Percentiles rank a stretch among this genome's conserved stretches.
Conservation (phyloP, 2,888 invertebrate species). For the Cheilosia variabilis region DNA sequence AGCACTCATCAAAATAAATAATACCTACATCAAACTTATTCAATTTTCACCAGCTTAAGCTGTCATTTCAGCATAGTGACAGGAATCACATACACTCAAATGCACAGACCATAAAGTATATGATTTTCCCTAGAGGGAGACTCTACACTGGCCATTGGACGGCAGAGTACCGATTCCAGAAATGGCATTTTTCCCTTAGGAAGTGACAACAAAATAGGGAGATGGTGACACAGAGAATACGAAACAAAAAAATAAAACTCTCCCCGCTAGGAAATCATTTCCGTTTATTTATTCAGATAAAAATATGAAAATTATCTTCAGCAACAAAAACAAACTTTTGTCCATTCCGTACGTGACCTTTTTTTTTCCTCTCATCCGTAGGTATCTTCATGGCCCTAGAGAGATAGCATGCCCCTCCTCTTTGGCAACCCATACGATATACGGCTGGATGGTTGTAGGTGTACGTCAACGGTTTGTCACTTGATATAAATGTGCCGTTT, state of each 20-base stretch:
- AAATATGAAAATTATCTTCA: slow-evolving; percentile 71
- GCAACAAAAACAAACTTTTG: slow-evolving; percentile 43
- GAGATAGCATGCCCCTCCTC: slow-evolving; percentile 6
- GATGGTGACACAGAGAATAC: slow-evolving; percentile 1
- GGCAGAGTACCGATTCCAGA: background rate
- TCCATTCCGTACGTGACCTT: slow-evolving; percentile 34
- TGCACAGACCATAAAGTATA: slow-evolving; percentile 58
- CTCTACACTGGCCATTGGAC: slow-evolving; percentile 6
- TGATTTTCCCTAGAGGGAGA: slow-evolving; percentile 39
- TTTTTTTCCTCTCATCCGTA: slow-evolving; percentile 5
- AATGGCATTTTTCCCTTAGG: background rate
- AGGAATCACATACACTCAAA: slow-evolving; percentile 67
- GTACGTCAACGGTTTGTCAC: slow-evolving; percentile 68
- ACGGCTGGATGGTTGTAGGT: slow-evolving; percentile 52
- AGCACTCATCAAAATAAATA: slow-evolving; percentile 35
- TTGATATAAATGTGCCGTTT: slow-evolving; percentile 67
- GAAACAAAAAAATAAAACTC: slow-evolving; percentile 10
- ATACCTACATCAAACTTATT: slow-evolving; percentile 41
- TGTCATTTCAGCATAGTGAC: slow-evolving; percentile 32
- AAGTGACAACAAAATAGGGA: background rate
- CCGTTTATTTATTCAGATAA: slow-evolving; percentile 67
- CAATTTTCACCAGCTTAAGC: slow-evolving; percentile 55
- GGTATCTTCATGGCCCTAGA: slow-evolving; percentile 1
- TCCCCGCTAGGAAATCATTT: slow-evolving; percentile 51
- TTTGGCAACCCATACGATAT: slow-evolving; percentile 15